phyloP scores from a whole-genome alignment of 2,797 vertebrate genomes.

The Petrocephalus schoutedeni region DNA sequence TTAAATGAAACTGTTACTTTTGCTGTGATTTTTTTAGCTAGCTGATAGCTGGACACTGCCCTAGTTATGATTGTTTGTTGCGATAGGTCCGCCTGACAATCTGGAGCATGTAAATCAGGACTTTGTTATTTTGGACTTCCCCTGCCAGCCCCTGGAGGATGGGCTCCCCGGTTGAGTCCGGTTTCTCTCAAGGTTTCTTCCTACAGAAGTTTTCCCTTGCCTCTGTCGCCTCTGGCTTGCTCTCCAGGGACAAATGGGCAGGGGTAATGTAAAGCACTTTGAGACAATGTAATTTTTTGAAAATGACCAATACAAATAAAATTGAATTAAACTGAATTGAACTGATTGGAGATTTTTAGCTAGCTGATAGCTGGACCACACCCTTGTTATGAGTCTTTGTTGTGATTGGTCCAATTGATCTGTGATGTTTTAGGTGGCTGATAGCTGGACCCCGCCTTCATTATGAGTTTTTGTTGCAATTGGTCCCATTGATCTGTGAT shows the following conservation, averaged over 20 bases:
- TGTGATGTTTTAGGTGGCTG: neutral
- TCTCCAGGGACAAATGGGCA: too few relatives aligned
- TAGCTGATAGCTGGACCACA: neutral
- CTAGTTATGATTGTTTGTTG: neutral
- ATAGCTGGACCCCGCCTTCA: neutral
- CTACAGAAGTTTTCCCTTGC: too few relatives aligned
- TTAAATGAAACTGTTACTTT: neutral
- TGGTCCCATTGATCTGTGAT: neutral
- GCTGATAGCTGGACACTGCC: neutral
- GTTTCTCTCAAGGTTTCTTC: too few relatives aligned
- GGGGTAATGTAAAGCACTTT: too few relatives aligned
- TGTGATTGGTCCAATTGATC: neutral
- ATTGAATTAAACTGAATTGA: too few relatives aligned
- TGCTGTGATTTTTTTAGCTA: neutral
- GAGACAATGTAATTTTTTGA: too few relatives aligned
- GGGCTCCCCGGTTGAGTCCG: too few relatives aligned
- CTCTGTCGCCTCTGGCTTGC: too few relatives aligned
- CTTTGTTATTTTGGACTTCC: too few relatives aligned
- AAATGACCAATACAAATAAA: too few relatives aligned
- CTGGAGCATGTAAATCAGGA: too few relatives aligned
- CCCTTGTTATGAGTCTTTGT: neutral
- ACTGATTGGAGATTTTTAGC: neutral
- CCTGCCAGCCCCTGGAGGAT: too few relatives aligned
- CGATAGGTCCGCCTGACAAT: neutral
- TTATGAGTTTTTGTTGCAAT: neutral